Evolutionary conservation across 2,797 vertebrate genomes (phyloP).

Genomic region (Loriculus beryllinus): DNA sequence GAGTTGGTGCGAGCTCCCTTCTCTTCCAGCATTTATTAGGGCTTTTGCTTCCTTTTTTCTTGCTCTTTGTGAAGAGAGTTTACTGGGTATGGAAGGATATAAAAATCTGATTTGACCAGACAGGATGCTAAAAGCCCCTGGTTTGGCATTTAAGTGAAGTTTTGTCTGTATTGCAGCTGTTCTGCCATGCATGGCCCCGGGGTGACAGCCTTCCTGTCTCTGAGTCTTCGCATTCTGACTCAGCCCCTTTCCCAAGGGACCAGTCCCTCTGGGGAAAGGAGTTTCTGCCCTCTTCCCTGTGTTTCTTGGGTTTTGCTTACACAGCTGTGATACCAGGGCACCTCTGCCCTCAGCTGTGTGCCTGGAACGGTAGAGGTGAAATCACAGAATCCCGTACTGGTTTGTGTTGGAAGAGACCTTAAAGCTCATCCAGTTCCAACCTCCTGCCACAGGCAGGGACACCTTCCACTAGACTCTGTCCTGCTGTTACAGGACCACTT

Average conservation of each 20-base stretch:
- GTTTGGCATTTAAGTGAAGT: neutral
- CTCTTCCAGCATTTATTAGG: constrained; percentile 52
- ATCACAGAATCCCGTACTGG: neutral
- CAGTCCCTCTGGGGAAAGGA: neutral
- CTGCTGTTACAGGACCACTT: neutral
- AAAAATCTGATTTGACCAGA: constrained; percentile 10
- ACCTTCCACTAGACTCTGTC: neutral
- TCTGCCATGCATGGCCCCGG: neutral
- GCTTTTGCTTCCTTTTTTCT: constrained; percentile 19
- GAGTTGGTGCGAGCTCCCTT: constrained; percentile 19
- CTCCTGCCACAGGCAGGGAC: neutral
- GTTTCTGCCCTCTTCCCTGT: neutral
- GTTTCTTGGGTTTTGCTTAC: neutral
- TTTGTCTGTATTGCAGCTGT: neutral
- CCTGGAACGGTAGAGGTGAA: neutral
- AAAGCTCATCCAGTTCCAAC: neutral
- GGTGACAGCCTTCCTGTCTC: neutral
- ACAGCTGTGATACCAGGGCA: neutral
- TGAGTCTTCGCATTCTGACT: neutral
- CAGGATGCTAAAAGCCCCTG: constrained; percentile 26
- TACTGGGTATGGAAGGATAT: constrained; percentile 19
- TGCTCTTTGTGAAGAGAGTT: constrained; percentile 54
- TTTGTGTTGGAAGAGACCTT: neutral
- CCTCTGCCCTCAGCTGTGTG: neutral
- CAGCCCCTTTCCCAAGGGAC: neutral